A percentile compares a stretch with the other conserved stretches of the same genome.
Conservation (phyloP, 2,797 vertebrate species). For the Anguilla obscura region DNA sequence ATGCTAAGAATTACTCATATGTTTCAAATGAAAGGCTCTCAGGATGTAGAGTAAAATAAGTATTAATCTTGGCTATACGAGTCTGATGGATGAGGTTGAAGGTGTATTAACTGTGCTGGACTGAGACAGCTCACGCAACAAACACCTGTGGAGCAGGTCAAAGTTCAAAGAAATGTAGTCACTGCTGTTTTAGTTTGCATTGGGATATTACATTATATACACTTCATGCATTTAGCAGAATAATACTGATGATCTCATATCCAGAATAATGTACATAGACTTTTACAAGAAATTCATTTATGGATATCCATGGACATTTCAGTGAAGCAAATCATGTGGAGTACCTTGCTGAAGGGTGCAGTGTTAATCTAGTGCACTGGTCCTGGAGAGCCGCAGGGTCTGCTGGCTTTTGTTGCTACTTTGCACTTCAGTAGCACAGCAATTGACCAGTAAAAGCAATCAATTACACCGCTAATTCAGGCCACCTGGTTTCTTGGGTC, state of each 20-base stretch:
- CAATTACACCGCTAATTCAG: no score
- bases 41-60: not conserved
- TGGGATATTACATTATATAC: not conserved
- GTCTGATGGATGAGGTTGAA: not conserved
- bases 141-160: not conserved
- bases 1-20: not conserved
- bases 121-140: not conserved
- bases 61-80: not conserved
- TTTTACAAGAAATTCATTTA: not conserved
- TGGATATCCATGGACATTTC: not conserved
- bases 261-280: not conserved
- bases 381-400: no score
- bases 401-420: no score
- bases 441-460: no score
- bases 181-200: no score
- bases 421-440: no score
- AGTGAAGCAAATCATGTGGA: not conserved
- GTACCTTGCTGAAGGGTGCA: not conserved
- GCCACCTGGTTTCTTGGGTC: no score
- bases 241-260: not conserved
- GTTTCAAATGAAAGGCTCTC: slow-evolving; percentile 9
- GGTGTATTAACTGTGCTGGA: not conserved
- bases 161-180: not conserved
- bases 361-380: no score
- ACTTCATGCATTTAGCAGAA: not conserved